Conservation (phyloP, 2,797 vertebrate species). For the Pseudochaenichthys georgianus region DNA sequence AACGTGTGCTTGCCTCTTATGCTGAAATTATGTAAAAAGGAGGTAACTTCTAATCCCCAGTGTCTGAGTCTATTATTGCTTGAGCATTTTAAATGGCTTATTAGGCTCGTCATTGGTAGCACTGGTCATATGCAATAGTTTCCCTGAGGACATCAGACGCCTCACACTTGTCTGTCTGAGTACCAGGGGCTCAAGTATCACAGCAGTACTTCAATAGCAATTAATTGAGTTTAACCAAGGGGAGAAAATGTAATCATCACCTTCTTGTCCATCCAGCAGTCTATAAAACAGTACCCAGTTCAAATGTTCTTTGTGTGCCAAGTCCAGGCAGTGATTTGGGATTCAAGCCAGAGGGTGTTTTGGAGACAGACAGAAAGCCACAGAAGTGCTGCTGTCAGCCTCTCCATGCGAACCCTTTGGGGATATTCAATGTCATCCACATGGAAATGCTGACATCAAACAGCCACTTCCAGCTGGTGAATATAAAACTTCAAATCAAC, state of each 20-base stretch:
- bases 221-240: neutral
- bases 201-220: neutral
- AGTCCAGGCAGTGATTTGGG: neutral
- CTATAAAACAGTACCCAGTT: neutral
- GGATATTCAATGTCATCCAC: constrained; percentile 16
- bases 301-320: neutral
- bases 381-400: constrained; percentile 6
- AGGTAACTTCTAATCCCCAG: no score
- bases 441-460: constrained; percentile 20
- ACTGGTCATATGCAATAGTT: neutral
- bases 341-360: constrained; percentile 16
- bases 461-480: constrained; percentile 26
- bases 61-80: neutral
- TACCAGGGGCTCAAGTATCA: neutral
- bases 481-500: constrained; percentile 33
- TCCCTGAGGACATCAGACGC: neutral
- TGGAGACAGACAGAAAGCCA: neutral
- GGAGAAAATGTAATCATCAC: neutral
- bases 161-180: neutral
- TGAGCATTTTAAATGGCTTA: neutral
- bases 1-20: no score
- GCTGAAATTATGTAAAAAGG: no score
- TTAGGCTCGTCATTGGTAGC: neutral
- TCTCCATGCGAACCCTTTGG: neutral
- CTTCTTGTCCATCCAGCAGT: neutral